Conservation (phyloP, 2,888 invertebrate genomes). For the Tenthredo notha region DNA sequence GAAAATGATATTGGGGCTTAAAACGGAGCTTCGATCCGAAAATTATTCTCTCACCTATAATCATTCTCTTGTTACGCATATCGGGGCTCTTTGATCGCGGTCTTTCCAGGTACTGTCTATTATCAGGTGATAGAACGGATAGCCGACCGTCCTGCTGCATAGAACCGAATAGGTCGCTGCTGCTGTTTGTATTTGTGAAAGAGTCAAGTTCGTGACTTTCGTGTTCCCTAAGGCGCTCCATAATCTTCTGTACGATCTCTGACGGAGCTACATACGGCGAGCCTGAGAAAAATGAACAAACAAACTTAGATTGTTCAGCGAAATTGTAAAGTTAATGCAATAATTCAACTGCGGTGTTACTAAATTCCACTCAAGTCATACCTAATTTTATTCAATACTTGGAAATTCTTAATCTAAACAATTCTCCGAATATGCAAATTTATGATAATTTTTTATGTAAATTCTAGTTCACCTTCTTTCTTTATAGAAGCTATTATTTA, state of each 20-base stretch:
- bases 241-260: conserved; percentile 90
- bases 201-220: conserved; percentile 74
- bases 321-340: neutral
- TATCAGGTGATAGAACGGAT: conserved; percentile 76
- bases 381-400: neutral
- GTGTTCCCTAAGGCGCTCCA: conserved; percentile 81
- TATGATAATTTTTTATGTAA: conserved; percentile 16
- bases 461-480: conserved; percentile 9
- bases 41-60: conserved; percentile 69
- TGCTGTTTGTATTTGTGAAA: conserved; percentile 63
- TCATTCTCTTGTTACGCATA: conserved; percentile 77
- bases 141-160: conserved; percentile 67
- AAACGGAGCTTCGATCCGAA: neutral
- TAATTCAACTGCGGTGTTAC: neutral
- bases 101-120: conserved; percentile 74
- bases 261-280: conserved; percentile 89
- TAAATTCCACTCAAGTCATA: neutral
- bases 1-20: conserved; percentile 1
- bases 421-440: conserved; percentile 7
- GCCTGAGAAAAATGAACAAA: conserved; percentile 79
- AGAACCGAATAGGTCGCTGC: conserved; percentile 62
- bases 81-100: conserved; percentile 76
- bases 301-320: conserved; percentile 45
- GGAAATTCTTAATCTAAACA: conserved; percentile 6
- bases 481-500: neutral